Evolutionary conservation across 2,888 invertebrate species (phyloP), one percentile per base, ranked within the genome.

Genomic region (Coenonympha glycerion): DNA sequence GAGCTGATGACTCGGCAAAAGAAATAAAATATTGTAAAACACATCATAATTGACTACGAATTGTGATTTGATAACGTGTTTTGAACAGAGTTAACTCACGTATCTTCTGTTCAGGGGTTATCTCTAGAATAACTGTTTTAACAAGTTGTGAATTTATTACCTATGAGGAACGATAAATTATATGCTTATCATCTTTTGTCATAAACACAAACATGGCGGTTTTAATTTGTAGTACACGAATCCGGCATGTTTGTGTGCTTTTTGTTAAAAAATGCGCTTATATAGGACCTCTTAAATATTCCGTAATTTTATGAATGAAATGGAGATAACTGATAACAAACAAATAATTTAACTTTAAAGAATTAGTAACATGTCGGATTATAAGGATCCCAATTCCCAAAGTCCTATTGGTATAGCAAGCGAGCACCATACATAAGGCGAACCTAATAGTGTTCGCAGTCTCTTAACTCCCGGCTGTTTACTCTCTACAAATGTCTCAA

Each of bases 91-190:
- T 52, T 55, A 52, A 65, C 47, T 49, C 56, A 58, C 53, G 59
- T 37, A 37, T 22, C 36, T 37, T 37, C 21, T 22, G 22, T 22
- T 54, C 50, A 31, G 44, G 56, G 54, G 62, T 64, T 66, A 66
- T 68, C 68, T 68, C 61, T 59, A 50, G 51, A 62, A 60, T 72
- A 73, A 71, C 74, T 69, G 72, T 66, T n/a, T 57, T 48, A 52
- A 31, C 36, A 44, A 34, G 41, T 39, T 28, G 18, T 11, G 47
- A 52, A 44, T 46, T 26, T 49, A 31, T n/a, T n/a, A n/a, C n/a
- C 16, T 47, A 49, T 44, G 33, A 13, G 22, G 15, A 24, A 33
- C 8, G 26, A 46, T 37, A 45, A 22, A n/a, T n/a, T n/a, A n/a
- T n/a, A 22, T 46, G n/a, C 16, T 26, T 37, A 37, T 37, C 37